Conservation (phyloP, 2,888 invertebrate species). For the Apodemia mormo region DNA sequence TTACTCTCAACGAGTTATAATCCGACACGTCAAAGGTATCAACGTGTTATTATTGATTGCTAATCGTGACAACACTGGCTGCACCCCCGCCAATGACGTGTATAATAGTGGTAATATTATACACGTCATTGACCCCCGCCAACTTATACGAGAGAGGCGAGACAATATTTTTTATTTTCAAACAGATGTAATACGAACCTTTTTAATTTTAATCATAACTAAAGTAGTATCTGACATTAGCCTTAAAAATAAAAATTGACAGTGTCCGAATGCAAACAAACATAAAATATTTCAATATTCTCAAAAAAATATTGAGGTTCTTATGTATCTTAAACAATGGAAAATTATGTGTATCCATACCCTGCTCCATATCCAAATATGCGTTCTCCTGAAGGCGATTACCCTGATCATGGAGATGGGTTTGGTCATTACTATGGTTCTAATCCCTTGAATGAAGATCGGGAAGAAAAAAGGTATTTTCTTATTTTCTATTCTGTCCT, state of each 20-base stretch:
- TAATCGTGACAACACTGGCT: no score
- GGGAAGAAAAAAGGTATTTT: constrained; percentile 46
- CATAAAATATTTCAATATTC: constrained; percentile 31
- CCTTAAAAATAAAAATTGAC: constrained; percentile 28
- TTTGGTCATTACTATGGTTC: constrained; percentile 64
- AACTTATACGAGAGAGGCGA: no score
- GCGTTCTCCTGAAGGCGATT: constrained; percentile 49
- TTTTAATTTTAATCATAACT: constrained; percentile 7
- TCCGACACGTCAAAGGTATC: no score
- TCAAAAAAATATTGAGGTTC: constrained; percentile 32
- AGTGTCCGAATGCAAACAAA: constrained; percentile 29
- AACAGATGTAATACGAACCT: neutral
- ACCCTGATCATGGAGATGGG: constrained; percentile 68
- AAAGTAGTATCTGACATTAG: constrained; percentile 4
- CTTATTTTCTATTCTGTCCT: no score
- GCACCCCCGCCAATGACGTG: no score
- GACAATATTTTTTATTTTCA: no score
- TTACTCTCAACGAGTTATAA: no score
- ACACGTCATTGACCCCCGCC: no score
- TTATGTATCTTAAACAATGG: constrained; percentile 51
- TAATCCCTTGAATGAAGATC: constrained; percentile 49
- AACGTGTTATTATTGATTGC: no score
- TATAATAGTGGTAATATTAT: no score
- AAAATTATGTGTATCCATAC: constrained; percentile 60
- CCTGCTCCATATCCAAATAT: constrained; percentile 49